phyloP scores from a whole-genome alignment of 2,888 invertebrate genomes.

The Ormyrus thymus region DNA sequence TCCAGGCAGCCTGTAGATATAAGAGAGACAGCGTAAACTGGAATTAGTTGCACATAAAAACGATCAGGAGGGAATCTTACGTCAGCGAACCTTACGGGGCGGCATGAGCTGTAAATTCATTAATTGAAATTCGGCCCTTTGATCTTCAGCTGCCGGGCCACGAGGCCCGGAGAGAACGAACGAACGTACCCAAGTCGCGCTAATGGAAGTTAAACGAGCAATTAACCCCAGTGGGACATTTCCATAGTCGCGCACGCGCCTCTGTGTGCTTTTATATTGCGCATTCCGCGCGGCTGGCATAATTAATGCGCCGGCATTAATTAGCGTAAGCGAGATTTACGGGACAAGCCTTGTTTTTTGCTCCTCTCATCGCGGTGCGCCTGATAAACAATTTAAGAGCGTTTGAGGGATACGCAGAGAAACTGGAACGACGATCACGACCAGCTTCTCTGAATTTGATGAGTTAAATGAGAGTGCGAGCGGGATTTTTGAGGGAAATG shows the following conservation, averaged over 20 bases:
- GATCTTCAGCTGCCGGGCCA: neutral
- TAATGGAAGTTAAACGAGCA: constrained; percentile 48
- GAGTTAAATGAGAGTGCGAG: too few relatives aligned
- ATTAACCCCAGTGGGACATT: constrained; percentile 34
- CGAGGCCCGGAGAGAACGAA: neutral
- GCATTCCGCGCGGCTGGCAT: constrained; percentile 20
- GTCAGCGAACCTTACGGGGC: too few relatives aligned
- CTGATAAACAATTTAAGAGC: constrained; percentile 24
- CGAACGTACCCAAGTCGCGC: neutral
- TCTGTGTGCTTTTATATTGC: constrained; percentile 19
- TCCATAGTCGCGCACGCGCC: constrained; percentile 3
- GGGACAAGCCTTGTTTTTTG: neutral
- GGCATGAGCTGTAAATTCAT: constrained; percentile 35
- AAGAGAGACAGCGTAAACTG: too few relatives aligned
- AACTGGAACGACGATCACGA: too few relatives aligned
- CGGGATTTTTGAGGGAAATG: too few relatives aligned
- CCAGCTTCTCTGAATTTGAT: too few relatives aligned
- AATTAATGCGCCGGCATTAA: constrained; percentile 48
- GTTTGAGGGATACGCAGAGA: too few relatives aligned
- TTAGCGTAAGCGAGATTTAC: constrained; percentile 27
- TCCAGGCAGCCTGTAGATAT: too few relatives aligned
- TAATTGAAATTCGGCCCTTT: constrained; percentile 27
- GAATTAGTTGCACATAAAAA: too few relatives aligned
- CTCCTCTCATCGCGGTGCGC: neutral
- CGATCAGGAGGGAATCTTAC: too few relatives aligned